phyloP scores from a whole-genome alignment of 1,140 invertebrate genomes.

The Drosophila melanogaster region Release_6_plus_ISO1_MT NT_033777.3:13138001-13138500 shows the following conservation, averaged over 20 bases:
- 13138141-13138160: conserved; percentile 44
- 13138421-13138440: conserved; percentile 23
- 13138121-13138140: conserved; percentile 14
- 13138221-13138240: conserved; percentile 62
- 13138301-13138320: conserved; percentile 66
- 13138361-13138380: conserved; percentile 53
- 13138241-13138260: conserved; percentile 71
- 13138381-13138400: conserved; percentile 50
- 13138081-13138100: not conserved
- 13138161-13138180: conserved; percentile 80
- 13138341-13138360: conserved; percentile 72
- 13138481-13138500: conserved; percentile 8
- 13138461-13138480: conserved; percentile 22
- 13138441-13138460: conserved; percentile 4
- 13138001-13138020: no score
- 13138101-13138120: conserved; percentile 5
- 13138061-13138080: no score
- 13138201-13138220: conserved; percentile 47
- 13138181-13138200: conserved; percentile 57
- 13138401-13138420: conserved; percentile 5
- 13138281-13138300: conserved; percentile 57
- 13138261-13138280: conserved; percentile 69
- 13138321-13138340: conserved; percentile 69
- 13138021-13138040: no score
- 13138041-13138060: no score